Evolutionary conservation across 2,797 vertebrate species (phyloP), one percentile per base, ranked within the genome.

Genomic region (Microchirus variegatus): DNA sequence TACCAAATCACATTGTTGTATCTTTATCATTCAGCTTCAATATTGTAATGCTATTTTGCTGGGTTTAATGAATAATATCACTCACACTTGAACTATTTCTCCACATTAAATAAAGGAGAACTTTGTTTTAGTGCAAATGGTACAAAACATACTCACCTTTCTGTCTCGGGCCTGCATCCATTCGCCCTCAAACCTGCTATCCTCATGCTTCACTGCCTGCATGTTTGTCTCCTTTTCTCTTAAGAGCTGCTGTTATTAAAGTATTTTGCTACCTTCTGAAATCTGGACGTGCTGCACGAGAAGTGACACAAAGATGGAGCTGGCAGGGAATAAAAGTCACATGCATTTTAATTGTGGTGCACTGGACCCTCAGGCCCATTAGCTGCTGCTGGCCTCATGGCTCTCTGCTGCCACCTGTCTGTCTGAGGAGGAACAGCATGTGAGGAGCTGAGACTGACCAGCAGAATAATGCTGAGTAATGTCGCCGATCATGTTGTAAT

Each of bases 321-420:
- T 80, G 77, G 76, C 77, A 75, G 62, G 50, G 63, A 86, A 79
- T 83, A 78, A 86, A 87, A 84, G 73, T 82, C 76, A 68, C 75
- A 70, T 66, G 77, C 67, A 74, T 82, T 85, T 77, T 82, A 85
- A 86, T 87, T 87, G 77, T 79, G 70, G 60, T 74, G 66, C 67
- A 62, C 46, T 58, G 77, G 76, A 81, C 58, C 64, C 73, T 56
- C 61, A 58, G 63, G 79, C 78, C 78, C 78, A 69, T 60, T 47
- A 47, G 60, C 49, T 19, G 52, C 49, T 41, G 55, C 41, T 1
- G 38, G 65, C 61, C 75, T 82, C 75, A 68, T 84, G 87, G 95
- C 94, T 84, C 94, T 95, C 91, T 98, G 95, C 96, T 98, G 96
- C 97, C 97, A 97, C 93, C 97, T 99, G 94, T 94, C 95, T 97